Base-by-base conservation (phyloP, 2,113 vertebrate genomes). In the Riparia riparia region DNA sequence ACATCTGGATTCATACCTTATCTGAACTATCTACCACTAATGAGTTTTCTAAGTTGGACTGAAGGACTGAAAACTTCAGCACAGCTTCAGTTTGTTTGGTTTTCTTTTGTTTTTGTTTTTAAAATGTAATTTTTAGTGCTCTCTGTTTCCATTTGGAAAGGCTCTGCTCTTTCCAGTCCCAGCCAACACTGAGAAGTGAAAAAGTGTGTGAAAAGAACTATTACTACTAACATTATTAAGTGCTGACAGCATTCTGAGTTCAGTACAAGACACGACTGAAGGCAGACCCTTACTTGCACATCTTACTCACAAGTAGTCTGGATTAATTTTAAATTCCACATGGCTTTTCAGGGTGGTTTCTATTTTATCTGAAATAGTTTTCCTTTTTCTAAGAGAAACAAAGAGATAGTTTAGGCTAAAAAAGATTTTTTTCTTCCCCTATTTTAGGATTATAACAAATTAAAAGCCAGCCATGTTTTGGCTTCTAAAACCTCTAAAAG, bases 1-100 rank as follows among this genome's bases (percentile, higher is more conserved):
- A 95, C 92, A 95, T 96, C 95, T 96, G 96, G 85, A 93, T 94
- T 94, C 90, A 70, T 93, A 96, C 61, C 79, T 96, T 97, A 97
- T 95, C 89, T 82, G 89, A 94, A 82, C 31, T 95, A 95, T 95
- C 91, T 96, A 82, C 49, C 37, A 42, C 58, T 94, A 95, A 95
- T 74, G 93, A 93, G 69, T 77, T 91, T 93, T 89, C 56, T 68
- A 86, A 95, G 76, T 95, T 92, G 86, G 81, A 84, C 47, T 81
- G 84, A 95, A 86, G 47, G 88, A 76, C 65, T 78, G 69, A 95
- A 78, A 86, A 47, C 37, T 87, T 93, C 78, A 93, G 57, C 6
- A 1, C 31, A 83, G 68, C 12, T 86, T 68, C 2, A 11, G 68
- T 95, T 90, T 92, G 64, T 89, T 94, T 91, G 58, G 72, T 29